phyloP scores from a whole-genome alignment of 2,888 invertebrate genomes.

The Elysia crispata region DNA sequence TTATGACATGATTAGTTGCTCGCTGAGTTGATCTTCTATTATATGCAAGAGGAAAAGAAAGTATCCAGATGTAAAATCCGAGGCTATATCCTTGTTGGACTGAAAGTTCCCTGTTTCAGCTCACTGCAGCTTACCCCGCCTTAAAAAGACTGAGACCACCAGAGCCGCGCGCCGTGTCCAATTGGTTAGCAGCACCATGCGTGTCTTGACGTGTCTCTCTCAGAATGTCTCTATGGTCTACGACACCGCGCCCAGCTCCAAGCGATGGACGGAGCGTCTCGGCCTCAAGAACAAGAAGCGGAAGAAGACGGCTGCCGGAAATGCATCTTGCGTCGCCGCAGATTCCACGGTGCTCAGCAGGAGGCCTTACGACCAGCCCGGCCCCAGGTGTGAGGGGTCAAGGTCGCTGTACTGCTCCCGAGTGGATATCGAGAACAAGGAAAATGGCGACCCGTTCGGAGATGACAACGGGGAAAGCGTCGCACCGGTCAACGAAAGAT shows the following conservation, averaged over 20 bases:
- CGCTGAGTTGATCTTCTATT: no score
- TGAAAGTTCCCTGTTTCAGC: no score
- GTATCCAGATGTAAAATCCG: no score
- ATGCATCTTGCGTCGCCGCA: not conserved
- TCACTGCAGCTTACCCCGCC: no score
- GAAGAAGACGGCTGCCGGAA: not conserved
- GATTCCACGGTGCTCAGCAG: not conserved
- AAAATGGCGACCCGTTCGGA: not conserved
- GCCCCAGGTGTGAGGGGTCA: no score
- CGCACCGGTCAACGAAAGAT: not conserved
- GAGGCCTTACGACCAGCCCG: not conserved
- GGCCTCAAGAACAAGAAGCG: slow-evolving; percentile 19
- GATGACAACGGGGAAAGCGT: not conserved
- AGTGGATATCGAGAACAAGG: not conserved
- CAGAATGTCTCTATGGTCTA: slow-evolving; percentile 21
- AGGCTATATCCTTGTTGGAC: no score
- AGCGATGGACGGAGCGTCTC: not conserved
- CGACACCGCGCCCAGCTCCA: not conserved
- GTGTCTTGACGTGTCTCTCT: slow-evolving; percentile 36
- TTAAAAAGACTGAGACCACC: no score
- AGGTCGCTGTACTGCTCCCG: no score
- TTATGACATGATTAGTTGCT: no score
- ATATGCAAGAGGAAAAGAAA: no score
- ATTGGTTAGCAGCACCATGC: not conserved
- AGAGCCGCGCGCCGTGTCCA: no score